Base-by-base conservation (phyloP, 2,888 invertebrate genomes). In the Apodemia hepburni region DNA sequence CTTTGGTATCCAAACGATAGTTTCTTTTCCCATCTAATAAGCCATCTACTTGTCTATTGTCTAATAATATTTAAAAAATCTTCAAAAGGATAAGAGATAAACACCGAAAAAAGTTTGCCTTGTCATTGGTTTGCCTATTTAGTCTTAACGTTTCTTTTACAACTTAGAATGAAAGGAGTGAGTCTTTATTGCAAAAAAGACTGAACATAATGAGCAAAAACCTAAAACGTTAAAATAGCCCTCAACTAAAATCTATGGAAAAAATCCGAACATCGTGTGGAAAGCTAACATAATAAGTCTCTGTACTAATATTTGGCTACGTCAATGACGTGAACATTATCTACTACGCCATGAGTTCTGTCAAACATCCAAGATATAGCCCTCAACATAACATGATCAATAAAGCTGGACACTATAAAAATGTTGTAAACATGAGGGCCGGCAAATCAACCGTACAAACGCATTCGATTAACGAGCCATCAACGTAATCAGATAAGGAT, bases 381-480 rank as follows among this genome's bases (percentile, higher is more conserved):
- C 7, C 54, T 57, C 22, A 22, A 54, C 51, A 54, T 54, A 51
- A 51, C 51, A 51, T 15, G 54, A 57, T 57, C 29, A 27, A 57
- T 57, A 57, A 57, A 22, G 29, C 54, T 57, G 54, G 54, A 57
- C 54, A 58, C 61, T 58, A 61, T 58, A 61, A 45, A 45, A 61
- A 62, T 47, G 47, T 47, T 45, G 62, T 62, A 62, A 61, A 58
- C 61, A 62, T 22, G 35, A 62, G 62, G 47, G 62, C 49, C 62
- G 22, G 49, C 58, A 63, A 69, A 66, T 68, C 68, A 71, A 68
- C 65, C 63, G 64, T 64, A 73, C 70, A 78, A 81, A 82, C 79
- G 78, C 75, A 76, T 81, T 84, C 86, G 87, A 87, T 88, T 88
- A 88, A 84, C 77, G 82, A 78, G 80, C 82, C 86, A 87, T 87